Base-by-base conservation (phyloP, 2,888 invertebrate genomes). In the Neoaliturus tenellus region DNA sequence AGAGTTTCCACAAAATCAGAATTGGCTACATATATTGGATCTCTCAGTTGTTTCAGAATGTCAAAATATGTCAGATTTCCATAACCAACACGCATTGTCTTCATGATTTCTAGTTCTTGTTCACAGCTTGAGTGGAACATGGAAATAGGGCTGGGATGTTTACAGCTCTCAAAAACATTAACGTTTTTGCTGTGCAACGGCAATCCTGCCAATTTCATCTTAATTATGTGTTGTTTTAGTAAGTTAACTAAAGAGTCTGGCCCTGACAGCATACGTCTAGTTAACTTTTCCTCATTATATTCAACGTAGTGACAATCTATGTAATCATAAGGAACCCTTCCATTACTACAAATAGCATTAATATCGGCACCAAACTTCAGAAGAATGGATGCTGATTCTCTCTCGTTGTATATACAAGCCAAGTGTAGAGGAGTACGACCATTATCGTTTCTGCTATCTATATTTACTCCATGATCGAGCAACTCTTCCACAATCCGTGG, bases 351-450 rank as follows among this genome's bases (percentile, higher is more conserved):
- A 6, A 23, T 33, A 20, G 78, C 78, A 55, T 78, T 78, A 10
- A 78, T 55, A 20, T 78, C 55, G 25, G 78, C 78, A 28, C 78
- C 78, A 55, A 31, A 78, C 35, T 55, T 78, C 33, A 78, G n/a
- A 33, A 78, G 78, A 28, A 28, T 55, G 14, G 44, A 12, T 2
- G 48, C 55, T 3, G 23, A 25, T 28, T 78, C 78, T 35, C 48
- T 78, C 35, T 78, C 78, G 20, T 78, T 78, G 35, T 55, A 35
- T 25, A 78, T 55, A n/a, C 78, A 78, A 28, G 82, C 58, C 8
- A 82, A 2, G n/a, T 82, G 82, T 28, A 82, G 71, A 51, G 82
- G 82, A 31, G 82, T 82, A 31, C 69, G 31, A 2, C 71, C 82
- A 28, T 71, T 67, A n/a, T 51, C 51, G 28, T 82, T 71, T 71